Evolutionary conservation across 2,113 vertebrate genomes (phyloP), one percentile per base, ranked within the genome.

Genomic region (Perca schrenkii): DNA sequence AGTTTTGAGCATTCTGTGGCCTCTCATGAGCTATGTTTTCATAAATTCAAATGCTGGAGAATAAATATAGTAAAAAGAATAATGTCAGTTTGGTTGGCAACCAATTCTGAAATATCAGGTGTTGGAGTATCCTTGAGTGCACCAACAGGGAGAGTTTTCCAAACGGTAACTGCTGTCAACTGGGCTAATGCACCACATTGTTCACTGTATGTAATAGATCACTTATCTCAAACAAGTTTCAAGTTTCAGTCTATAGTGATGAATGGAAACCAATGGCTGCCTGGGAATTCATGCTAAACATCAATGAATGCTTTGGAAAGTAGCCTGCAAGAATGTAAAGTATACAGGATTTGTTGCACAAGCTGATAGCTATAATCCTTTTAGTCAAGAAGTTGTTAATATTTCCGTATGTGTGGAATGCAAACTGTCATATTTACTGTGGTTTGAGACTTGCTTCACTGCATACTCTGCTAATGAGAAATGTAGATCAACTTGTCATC

Each of bases 401-500:
- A 46, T 61, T 77, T 53, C 7, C 28, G 21, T 60, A 36, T 40
- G 11, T 52, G 21, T 63, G 14, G 50, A 64, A 52, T 77, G 22
- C 6, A 58, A 28, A 57, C 57, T 25, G 4, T 10, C 10, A 21
- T 49, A 15, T 22, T 66, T 19, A 21, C 22, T 52, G 56, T 52
- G 15, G 3, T 40, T 64, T 54, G 49, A 61, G 12, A 28, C 60
- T 34, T 34, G 34, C 8, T 56, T 25, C 8, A 61, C 34, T 74
- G 28, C 36, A 57, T 46, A n/a, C 16, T 49, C 46, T 78, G 47
- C 71, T 19, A 25, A 22, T 77, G 3, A 43, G 43, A 79, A 61
- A 25, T 62, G n/a, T 66, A 54, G n/a, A 74, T 74, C 67, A 72
- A n/a, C 50, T 43, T 74, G 47, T 68, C 22, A 57, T 46, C n/a